A percentile compares a stretch with the other conserved stretches of the same genome.
Conservation (phyloP, 2,797 vertebrate species). For the Distichodus sexfasciatus region DNA sequence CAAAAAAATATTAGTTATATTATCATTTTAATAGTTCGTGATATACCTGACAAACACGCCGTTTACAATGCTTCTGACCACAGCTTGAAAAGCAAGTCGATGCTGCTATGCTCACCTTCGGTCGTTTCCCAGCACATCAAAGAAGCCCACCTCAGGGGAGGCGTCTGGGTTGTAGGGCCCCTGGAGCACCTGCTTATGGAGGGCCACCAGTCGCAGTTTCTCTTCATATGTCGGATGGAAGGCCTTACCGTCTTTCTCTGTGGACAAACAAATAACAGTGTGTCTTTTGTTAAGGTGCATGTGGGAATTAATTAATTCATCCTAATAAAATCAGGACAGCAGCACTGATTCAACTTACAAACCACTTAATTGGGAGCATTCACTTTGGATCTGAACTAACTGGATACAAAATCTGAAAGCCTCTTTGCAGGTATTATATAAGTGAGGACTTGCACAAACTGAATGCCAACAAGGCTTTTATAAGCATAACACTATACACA, state of each 20-base stretch:
- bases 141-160: constrained; percentile 96
- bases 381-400: too few species aligned
- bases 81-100: neutral
- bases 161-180: constrained; percentile 95
- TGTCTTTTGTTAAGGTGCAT: neutral
- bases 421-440: too few species aligned
- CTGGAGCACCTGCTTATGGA: constrained; percentile 91
- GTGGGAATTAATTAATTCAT: neutral
- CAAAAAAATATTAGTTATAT: too few species aligned
- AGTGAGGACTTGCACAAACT: too few species aligned
- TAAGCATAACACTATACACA: too few species aligned
- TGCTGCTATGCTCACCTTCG: constrained; percentile 80
- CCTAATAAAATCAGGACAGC: too few species aligned
- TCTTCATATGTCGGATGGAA: constrained; percentile 98
- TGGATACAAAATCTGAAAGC: too few species aligned
- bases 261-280: constrained; percentile 22
- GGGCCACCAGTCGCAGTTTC: constrained; percentile 92
- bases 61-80: neutral
- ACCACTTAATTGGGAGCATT: too few species aligned
- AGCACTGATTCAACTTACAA: too few species aligned
- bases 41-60: too few species aligned
- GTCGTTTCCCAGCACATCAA: constrained; percentile 96
- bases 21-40: too few species aligned
- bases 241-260: constrained; percentile 98
- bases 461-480: too few species aligned